These are phyloP conservation scores for Haliaeetus leucogaster DNA, from an alignment of 2,113 vertebrate genomes.

Conservation along the genomic window DNA sequence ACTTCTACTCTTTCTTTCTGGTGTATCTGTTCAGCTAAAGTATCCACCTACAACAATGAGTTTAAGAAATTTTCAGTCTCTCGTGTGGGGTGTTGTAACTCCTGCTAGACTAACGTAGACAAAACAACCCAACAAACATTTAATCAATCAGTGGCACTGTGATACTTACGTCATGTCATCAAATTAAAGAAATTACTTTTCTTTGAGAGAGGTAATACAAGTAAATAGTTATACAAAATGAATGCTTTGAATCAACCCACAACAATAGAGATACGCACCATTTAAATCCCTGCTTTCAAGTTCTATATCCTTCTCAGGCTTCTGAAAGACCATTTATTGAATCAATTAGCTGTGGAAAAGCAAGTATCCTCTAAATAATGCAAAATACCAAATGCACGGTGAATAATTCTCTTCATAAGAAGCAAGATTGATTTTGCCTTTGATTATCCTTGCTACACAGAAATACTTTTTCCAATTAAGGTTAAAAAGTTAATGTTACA, in stretches of 20 bases:
- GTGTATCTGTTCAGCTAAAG: not conserved
- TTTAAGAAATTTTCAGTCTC: not conserved
- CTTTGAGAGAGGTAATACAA: not conserved
- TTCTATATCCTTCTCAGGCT: not conserved
- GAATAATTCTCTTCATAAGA: conserved; percentile 47
- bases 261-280: not conserved
- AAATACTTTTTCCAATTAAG: conserved; percentile 58
- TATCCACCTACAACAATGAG: not conserved
- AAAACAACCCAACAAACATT: not conserved
- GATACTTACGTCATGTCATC: not conserved
- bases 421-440: conserved; percentile 64
- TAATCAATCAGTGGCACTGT: not conserved
- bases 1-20: not conserved
- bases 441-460: conserved; percentile 55
- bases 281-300: not conserved
- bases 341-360: conserved; percentile 37
- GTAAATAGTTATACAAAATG: not conserved
- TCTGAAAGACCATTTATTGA: conserved; percentile 28
- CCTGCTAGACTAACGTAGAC: not conserved
- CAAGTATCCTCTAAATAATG: conserved; percentile 61
- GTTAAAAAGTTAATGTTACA: conserved; percentile 64
- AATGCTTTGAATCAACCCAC: not conserved
- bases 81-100: fast-evolving
- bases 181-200: not conserved
- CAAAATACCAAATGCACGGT: conserved; percentile 41